phyloP scores from a whole-genome alignment of 2,113 vertebrate species.

The Brachirus orientalis region DNA sequence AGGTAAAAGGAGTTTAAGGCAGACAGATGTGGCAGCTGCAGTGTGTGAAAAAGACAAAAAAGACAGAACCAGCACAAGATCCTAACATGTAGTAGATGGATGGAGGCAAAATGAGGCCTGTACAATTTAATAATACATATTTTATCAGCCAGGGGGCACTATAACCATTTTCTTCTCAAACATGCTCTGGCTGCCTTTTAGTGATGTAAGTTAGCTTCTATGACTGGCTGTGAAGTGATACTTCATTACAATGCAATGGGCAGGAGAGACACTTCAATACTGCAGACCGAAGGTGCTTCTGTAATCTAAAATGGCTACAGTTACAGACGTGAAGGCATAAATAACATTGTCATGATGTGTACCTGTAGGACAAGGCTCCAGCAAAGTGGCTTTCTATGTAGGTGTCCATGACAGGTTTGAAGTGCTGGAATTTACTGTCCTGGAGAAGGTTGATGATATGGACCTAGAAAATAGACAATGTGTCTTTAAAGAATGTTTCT shows the following conservation, averaged over 20 bases:
- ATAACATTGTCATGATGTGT: slow-evolving; percentile 5
- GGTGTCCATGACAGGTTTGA: slow-evolving; percentile 98
- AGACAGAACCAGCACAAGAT: no score
- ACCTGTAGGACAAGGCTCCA: slow-evolving; percentile 97
- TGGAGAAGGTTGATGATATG: slow-evolving; percentile 99
- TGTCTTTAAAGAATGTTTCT: neutral
- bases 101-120: neutral
- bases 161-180: slow-evolving; percentile 55
- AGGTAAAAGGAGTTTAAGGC: slow-evolving; percentile 21
- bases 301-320: neutral
- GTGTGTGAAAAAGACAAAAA: no score
- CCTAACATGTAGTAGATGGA: no score
- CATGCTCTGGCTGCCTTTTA: slow-evolving; percentile 22
- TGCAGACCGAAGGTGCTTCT: neutral
- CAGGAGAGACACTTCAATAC: neutral
- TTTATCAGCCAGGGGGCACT: slow-evolving; percentile 58
- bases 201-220: slow-evolving; percentile 24
- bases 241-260: slow-evolving; percentile 39
- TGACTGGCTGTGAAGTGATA: slow-evolving; percentile 14
- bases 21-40: slow-evolving; percentile 5
- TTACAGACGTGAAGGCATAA: neutral
- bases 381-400: slow-evolving; percentile 99
- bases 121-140: slow-evolving; percentile 11
- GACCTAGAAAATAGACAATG: slow-evolving; percentile 86
- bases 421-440: slow-evolving; percentile 99